phyloP scores from a whole-genome alignment of 2,888 invertebrate genomes.

The Syrphus vitripennis region DNA sequence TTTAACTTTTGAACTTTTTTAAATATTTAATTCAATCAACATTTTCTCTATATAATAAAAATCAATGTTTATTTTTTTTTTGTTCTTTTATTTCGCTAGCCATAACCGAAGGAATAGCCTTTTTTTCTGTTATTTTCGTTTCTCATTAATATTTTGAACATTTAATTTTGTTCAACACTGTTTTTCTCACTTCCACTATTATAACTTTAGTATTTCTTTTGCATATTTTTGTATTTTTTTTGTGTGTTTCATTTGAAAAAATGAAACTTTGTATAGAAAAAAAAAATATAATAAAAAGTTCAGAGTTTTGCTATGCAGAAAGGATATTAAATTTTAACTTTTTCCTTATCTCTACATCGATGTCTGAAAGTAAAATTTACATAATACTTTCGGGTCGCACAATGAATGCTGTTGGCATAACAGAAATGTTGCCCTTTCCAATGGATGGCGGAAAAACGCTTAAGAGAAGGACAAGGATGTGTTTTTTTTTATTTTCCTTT shows the following conservation, averaged over 20 bases:
- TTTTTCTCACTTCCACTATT: neutral
- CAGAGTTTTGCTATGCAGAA: constrained; percentile 68
- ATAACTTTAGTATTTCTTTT: constrained; percentile 35
- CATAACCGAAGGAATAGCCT: constrained; percentile 30
- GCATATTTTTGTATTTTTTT: constrained; percentile 56
- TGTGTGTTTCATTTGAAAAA: constrained; percentile 58
- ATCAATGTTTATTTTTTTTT: constrained; percentile 29
- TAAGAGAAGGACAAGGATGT: constrained; percentile 21
- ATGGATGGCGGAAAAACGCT: neutral
- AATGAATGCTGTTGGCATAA: constrained; percentile 5
- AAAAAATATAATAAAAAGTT: constrained; percentile 42
- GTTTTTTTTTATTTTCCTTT: constrained; percentile 1
- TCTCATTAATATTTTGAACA: constrained; percentile 69
- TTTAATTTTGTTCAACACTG: constrained; percentile 52
- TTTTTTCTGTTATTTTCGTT: constrained; percentile 7
- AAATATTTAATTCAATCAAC: constrained; percentile 38
- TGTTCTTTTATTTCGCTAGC: neutral
- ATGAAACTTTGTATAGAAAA: constrained; percentile 37
- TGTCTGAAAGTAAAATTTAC: constrained; percentile 46
- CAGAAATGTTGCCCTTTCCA: constrained; percentile 19
- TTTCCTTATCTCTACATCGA: constrained; percentile 65
- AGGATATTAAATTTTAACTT: constrained; percentile 70
- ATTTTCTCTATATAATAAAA: neutral
- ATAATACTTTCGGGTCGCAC: constrained; percentile 48
- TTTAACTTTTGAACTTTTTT: constrained; percentile 25